These are phyloP conservation scores for Venustaconcha ellipsiformis DNA, from an alignment of 1,140 invertebrate species.

Conservation along the genomic window DNA sequence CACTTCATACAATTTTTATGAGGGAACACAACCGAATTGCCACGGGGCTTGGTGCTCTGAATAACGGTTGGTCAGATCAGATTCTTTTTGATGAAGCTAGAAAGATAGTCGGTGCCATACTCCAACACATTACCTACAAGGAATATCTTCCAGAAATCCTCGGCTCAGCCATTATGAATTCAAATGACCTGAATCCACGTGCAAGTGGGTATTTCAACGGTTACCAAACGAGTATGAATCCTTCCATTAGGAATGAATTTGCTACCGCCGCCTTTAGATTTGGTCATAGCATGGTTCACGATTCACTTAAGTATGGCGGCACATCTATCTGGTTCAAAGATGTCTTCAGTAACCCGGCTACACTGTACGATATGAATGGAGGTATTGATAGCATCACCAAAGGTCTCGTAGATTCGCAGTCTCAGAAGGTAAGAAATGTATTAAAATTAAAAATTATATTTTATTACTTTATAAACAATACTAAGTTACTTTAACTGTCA, in stretches of 20 bases:
- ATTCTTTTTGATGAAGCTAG: conserved; percentile 88
- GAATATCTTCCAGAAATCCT: conserved; percentile 86
- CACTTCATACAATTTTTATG: conserved; percentile 98
- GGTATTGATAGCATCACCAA: conserved; percentile 17
- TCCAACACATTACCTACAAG: conserved; percentile 88
- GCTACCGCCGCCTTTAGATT: conserved; percentile 95
- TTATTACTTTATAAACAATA: too few relatives aligned
- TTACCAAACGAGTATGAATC: conserved; percentile 84
- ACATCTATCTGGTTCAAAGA: conserved; percentile 15
- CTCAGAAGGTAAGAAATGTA: conserved; percentile 9
- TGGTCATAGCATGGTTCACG: conserved; percentile 89
- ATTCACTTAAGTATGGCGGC: background rate
- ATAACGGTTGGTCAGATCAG: conserved; percentile 78
- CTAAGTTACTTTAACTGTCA: too few relatives aligned
- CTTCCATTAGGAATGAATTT: conserved; percentile 93
- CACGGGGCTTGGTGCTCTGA: conserved; percentile 78
- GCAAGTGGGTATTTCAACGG: conserved; percentile 3
- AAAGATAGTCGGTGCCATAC: conserved; percentile 83
- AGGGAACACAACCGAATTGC: conserved; percentile 95
- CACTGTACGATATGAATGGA: conserved; percentile 1
- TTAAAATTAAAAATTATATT: background rate
- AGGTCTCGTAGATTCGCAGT: conserved; percentile 5
- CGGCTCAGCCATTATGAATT: conserved; percentile 9
- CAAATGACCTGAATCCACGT: conserved; percentile 14
- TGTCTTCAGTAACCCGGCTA: conserved; percentile 15